phyloP scores from a whole-genome alignment of 2,888 invertebrate species.

The Ormyrus nitidulus region DNA sequence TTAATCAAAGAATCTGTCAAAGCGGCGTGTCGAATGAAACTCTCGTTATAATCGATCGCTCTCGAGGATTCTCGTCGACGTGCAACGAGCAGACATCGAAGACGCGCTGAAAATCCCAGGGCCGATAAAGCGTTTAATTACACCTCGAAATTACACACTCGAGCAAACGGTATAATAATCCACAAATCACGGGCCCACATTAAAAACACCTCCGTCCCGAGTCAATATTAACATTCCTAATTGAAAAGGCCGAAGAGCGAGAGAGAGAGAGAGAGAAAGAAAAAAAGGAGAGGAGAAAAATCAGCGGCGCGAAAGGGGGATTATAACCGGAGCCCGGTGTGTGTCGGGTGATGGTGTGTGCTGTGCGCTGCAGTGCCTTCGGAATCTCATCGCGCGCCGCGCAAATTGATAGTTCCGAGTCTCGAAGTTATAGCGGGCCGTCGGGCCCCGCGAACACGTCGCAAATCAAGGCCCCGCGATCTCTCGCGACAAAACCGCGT shows the following conservation, averaged over 20 bases:
- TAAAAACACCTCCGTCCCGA: conserved; percentile 41
- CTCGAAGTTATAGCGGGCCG: conserved; percentile 15
- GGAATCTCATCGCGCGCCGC: background rate
- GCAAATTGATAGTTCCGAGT: conserved; percentile 45
- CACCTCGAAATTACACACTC: conserved; percentile 27
- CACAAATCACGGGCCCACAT: conserved; percentile 37
- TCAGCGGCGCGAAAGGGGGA: too few species aligned
- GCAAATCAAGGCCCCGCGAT: conserved; percentile 57
- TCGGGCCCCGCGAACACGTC: conserved; percentile 20
- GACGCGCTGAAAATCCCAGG: background rate
- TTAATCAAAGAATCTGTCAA: background rate
- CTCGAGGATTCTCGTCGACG: background rate
- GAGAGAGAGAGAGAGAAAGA: too few species aligned
- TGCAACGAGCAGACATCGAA: background rate
- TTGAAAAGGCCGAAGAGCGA: conserved; percentile 12
- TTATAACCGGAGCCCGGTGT: too few species aligned
- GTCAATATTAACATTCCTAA: conserved; percentile 48
- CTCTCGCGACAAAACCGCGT: conserved; percentile 57
- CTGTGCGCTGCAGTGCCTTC: too few species aligned
- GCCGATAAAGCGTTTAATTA: conserved; percentile 21
- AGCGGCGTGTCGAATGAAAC: background rate
- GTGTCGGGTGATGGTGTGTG: too few species aligned
- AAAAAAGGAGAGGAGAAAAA: background rate
- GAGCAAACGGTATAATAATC: conserved; percentile 22
- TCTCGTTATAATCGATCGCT: background rate